These are phyloP conservation scores for Drosophila multiciliata DNA, from an alignment of 2,888 invertebrate genomes.

Conservation along the genomic window DNA sequence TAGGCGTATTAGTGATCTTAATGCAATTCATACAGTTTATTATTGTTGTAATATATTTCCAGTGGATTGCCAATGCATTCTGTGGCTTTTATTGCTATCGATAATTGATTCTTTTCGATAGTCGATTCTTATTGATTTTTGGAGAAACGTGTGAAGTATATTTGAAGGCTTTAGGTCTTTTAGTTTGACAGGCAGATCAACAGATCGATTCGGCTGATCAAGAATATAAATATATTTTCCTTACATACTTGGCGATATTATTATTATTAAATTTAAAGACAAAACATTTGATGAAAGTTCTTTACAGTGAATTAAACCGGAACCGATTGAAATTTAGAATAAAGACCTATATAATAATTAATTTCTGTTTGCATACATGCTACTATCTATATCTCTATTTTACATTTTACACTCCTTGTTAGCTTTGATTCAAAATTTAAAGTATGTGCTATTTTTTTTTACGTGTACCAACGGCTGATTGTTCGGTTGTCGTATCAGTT, in stretches of 20 bases:
- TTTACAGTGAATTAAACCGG: neutral
- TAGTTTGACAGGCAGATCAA: neutral
- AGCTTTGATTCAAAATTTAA: neutral
- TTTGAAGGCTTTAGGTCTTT: neutral
- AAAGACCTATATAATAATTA: neutral
- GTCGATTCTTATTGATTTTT: neutral
- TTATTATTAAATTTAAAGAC: neutral
- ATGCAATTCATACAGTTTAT: neutral
- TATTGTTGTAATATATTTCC: too few species aligned
- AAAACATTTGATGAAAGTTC: neutral
- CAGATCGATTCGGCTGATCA: neutral
- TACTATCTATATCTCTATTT: neutral
- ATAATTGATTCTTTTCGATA: neutral
- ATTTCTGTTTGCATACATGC: neutral
- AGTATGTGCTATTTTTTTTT: neutral
- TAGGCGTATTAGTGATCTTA: neutral
- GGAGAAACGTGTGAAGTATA: too few species aligned
- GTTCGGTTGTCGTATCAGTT: conserved; percentile 31
- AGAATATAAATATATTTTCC: neutral
- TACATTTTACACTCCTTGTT: neutral
- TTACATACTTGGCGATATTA: neutral
- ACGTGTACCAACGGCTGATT: conserved; percentile 7
- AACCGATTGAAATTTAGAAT: neutral
- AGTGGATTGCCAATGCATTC: neutral
- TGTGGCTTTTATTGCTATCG: too few species aligned